Evolutionary conservation across 2,113 vertebrate species (phyloP).

Genomic region (Phrynosoma blainvillii): DNA sequence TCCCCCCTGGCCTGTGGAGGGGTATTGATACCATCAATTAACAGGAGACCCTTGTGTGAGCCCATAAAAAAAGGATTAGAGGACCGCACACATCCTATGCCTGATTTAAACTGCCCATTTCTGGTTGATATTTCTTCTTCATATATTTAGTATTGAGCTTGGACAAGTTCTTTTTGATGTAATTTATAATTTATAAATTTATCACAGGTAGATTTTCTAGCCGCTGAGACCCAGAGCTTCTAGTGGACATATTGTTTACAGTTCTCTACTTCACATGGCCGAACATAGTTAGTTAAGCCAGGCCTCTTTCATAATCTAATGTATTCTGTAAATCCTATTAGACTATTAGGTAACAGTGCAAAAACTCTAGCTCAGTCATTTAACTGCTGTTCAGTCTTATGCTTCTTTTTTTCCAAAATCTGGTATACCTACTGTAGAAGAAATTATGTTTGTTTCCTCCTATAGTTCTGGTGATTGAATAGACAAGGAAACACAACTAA

Average conservation of each 20-base stretch:
- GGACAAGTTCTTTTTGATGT: not conserved
- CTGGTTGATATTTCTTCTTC: not conserved
- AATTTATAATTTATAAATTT: constrained; percentile 14
- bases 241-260: constrained; percentile 27
- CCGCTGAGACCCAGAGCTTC: constrained; percentile 10
- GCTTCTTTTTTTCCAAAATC: constrained; percentile 41
- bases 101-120: not conserved
- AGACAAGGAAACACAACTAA: constrained; percentile 34
- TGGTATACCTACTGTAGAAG: constrained; percentile 39
- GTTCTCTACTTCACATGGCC: constrained; percentile 15
- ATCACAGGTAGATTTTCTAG: constrained; percentile 5
- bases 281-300: constrained; percentile 35
- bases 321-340: constrained; percentile 48
- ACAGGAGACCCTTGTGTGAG: no score
- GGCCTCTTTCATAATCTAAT: not conserved
- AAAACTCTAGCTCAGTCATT: constrained; percentile 42
- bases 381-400: constrained; percentile 35
- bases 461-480: constrained; percentile 36
- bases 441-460: constrained; percentile 60
- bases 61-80: not conserved
- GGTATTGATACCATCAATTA: not conserved
- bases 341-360: constrained; percentile 20
- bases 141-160: not conserved
- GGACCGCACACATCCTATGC: not conserved
- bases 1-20: not conserved